Base-by-base conservation (phyloP, 2,797 vertebrate genomes). In the Trachurus trachurus region DNA sequence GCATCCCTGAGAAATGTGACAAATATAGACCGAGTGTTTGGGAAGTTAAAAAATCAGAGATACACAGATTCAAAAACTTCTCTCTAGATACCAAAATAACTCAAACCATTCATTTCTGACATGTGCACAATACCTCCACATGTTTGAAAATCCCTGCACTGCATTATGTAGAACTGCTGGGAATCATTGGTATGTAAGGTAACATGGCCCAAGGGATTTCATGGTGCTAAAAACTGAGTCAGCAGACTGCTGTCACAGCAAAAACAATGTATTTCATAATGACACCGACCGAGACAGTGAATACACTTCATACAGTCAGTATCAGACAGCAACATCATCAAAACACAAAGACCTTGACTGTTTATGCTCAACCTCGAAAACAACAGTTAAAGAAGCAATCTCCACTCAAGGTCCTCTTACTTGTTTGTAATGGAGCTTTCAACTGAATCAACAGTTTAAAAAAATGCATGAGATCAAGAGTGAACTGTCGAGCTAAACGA, bases 331-430 rank as follows among this genome's bases (percentile, higher is more conserved):
- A 9, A 19, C 10, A 31, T 52, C 54, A 54, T 40, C 54, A 37
- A 59, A 9, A 34, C 56, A 16, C 2, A 1, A 9, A 31, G 34
- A 17, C 54, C 16, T 57, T 34, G 54, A 61, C 39, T 45, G 64
- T 70, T 63, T 58, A 34, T 42, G 74, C 21, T 47, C 58, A 42
- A 75, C 76, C 62, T 79, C 50, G 40, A 42, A 42, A 42, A 42
- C 40, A 42, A 15, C 17, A 49, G 16, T 19, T 8, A 1, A 49
- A 19, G 45, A 17, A n/a, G 17, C 45, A 19, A 47, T 47, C 45
- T 47, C 19, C 45, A 45, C 15, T 45, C 15, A 16, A 45, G 62
- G 13, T 9, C 21, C 52, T 6, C 9, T 31, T 52, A 17, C 7
- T 22, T 64, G 17, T 37, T 37, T 9, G 34, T 37, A 37, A 9